Evolutionary conservation across 2,113 vertebrate genomes (phyloP).

Genomic region (Zosterops borbonicus): DNA sequence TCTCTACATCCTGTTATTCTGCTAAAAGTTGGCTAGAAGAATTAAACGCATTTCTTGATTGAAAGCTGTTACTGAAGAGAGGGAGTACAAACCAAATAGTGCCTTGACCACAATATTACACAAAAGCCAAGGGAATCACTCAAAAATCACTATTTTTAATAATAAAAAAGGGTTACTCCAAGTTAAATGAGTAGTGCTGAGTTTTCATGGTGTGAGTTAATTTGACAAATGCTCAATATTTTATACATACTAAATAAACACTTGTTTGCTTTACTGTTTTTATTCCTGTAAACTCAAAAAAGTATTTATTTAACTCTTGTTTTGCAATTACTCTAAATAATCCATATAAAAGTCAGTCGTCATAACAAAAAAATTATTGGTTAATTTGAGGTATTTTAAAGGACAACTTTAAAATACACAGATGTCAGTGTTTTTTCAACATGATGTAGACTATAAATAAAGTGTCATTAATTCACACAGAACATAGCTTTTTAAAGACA

Average conservation of each 20-base stretch:
- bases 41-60: neutral
- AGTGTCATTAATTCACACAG: neutral
- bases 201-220: neutral
- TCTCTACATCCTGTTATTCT: neutral
- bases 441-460: neutral
- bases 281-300: neutral
- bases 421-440: neutral
- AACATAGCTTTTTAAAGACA: neutral
- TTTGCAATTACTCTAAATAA: neutral
- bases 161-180: neutral
- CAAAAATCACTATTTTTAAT: neutral
- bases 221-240: neutral
- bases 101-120: neutral
- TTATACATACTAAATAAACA: neutral
- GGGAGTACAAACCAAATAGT: neutral
- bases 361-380: neutral
- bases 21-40: neutral
- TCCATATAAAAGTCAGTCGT: neutral
- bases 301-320: neutral
- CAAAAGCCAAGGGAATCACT: neutral
- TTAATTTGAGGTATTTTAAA: neutral
- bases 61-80: neutral
- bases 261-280: neutral
- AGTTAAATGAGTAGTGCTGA: neutral
- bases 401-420: neutral